phyloP scores from a whole-genome alignment of 35 echinoderm and acorn worm genomes.

The Holothuria glaberrima region DNA sequence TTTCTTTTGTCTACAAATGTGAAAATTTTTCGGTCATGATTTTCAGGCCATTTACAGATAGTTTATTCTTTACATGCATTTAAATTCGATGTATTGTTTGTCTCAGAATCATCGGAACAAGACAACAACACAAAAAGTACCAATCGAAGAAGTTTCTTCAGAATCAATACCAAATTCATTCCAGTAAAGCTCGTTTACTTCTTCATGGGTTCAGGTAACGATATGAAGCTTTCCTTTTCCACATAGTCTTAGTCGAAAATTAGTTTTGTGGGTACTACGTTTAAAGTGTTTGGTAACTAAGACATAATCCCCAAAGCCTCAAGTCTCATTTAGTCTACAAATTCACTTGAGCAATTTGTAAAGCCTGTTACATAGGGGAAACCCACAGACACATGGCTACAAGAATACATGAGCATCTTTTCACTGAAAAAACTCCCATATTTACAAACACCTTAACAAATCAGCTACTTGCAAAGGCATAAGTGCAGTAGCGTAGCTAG shows the following conservation, averaged over 20 bases:
- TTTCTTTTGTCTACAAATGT: background rate
- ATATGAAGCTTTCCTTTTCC: background rate
- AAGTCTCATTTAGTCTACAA: no score
- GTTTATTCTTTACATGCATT: background rate
- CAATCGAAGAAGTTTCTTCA: background rate
- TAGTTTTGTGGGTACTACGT: no score
- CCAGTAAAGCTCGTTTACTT: conserved; percentile 17
- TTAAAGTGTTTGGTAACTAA: no score
- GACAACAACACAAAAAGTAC: background rate
- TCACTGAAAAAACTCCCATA: no score
- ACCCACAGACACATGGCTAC: background rate
- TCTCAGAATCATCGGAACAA: conserved; percentile 8
- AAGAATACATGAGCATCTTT: background rate
- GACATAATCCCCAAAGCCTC: no score
- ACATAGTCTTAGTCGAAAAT: background rate
- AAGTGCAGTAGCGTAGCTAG: no score
- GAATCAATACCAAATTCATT: background rate
- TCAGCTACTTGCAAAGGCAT: no score
- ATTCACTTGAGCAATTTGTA: no score
- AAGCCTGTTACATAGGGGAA: no score
- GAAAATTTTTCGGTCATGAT: background rate
- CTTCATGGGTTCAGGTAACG: conserved; percentile 14
- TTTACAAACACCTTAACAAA: no score
- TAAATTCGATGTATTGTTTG: background rate
- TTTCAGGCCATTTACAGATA: background rate